These are phyloP conservation scores for Drosophila paramelanica DNA, from an alignment of 2,888 invertebrate species.

Conservation along the genomic window DNA sequence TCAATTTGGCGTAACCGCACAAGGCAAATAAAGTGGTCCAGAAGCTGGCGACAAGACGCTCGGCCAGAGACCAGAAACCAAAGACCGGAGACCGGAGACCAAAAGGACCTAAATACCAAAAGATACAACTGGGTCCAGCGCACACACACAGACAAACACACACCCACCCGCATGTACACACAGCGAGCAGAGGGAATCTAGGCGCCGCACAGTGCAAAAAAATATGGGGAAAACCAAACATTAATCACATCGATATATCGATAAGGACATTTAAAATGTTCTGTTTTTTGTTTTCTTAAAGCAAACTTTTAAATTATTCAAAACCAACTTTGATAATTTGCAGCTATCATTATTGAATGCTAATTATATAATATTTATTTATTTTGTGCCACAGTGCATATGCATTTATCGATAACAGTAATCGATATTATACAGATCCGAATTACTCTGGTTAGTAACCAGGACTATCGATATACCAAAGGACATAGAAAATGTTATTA, in stretches of 20 bases:
- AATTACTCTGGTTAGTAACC: too few relatives aligned
- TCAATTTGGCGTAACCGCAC: constrained; percentile 79
- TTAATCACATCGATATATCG: not conserved
- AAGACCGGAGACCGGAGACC: constrained; percentile 15
- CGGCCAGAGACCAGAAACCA: constrained; percentile 16
- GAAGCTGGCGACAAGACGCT: constrained; percentile 39
- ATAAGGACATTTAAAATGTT: too few relatives aligned
- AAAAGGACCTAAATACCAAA: constrained; percentile 28
- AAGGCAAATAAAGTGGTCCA: constrained; percentile 65
- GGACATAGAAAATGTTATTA: too few relatives aligned
- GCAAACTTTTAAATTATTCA: too few relatives aligned
- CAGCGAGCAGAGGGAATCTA: not conserved
- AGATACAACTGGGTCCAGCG: constrained; percentile 10
- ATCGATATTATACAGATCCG: too few relatives aligned
- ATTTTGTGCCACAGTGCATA: too few relatives aligned
- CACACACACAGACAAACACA: not conserved
- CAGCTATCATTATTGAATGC: too few relatives aligned
- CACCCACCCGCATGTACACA: not conserved
- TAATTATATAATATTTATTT: too few relatives aligned
- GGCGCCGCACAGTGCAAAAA: constrained; percentile 8
- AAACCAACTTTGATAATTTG: too few relatives aligned
- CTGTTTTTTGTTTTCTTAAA: too few relatives aligned
- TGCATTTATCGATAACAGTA: too few relatives aligned
- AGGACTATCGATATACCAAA: too few relatives aligned
- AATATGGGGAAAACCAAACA: not conserved